Percentiles rank a stretch among this genome's conserved stretches.
Conservation (phyloP, 2,113 vertebrate species). For the Struthidea cinerea region DNA sequence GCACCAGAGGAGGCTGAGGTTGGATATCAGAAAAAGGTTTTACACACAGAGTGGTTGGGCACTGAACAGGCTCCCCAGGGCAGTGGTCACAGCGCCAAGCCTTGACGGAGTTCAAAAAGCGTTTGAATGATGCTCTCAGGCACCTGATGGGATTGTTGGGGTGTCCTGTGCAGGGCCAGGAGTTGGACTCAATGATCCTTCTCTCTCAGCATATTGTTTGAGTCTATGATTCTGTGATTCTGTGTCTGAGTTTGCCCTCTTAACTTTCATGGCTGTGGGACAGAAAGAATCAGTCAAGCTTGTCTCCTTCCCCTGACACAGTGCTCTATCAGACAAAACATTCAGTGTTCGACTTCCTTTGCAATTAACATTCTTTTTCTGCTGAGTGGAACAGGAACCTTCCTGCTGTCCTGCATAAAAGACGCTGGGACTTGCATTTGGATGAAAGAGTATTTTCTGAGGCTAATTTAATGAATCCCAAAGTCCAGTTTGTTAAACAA, state of each 20-base stretch:
- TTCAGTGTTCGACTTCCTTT: background rate
- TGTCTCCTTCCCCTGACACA: background rate
- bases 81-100: background rate
- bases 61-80: background rate
- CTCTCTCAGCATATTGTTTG: background rate
- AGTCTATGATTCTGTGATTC: background rate
- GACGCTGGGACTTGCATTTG: background rate
- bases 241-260: background rate
- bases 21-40: background rate
- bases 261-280: background rate
- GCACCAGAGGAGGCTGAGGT: background rate
- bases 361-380: background rate
- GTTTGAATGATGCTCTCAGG: background rate
- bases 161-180: background rate
- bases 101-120: background rate
- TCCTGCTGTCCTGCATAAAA: background rate
- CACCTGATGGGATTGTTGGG: background rate
- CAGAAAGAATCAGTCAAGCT: background rate
- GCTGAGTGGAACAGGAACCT: background rate
- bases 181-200: background rate
- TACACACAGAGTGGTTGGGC: background rate
- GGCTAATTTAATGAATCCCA: background rate
- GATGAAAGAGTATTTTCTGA: background rate
- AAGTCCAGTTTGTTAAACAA: background rate
- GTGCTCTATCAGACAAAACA: background rate